These are phyloP conservation scores for Capreolus pygargus DNA, from an alignment of 2,113 vertebrate species.

Conservation along the genomic window DNA sequence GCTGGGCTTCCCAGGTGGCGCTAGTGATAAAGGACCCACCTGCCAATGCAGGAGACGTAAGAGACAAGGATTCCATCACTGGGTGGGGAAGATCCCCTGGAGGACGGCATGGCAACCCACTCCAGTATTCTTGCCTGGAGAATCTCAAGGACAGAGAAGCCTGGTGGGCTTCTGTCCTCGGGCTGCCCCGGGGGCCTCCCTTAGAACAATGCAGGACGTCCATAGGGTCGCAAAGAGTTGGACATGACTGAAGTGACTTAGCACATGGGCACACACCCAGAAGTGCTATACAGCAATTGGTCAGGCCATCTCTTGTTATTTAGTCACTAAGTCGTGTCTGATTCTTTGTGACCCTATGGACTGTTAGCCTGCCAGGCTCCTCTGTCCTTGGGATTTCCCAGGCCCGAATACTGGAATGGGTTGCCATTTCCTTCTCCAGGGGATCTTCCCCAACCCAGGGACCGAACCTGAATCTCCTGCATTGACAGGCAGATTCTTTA, in stretches of 20 bases:
- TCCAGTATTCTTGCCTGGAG: background rate
- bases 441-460: background rate
- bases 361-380: background rate
- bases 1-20: background rate
- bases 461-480: background rate
- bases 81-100: background rate
- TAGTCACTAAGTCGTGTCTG: background rate
- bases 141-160: background rate
- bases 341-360: background rate
- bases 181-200: too few species aligned
- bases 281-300: background rate
- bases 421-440: background rate
- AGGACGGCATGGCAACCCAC: background rate
- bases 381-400: background rate
- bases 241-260: background rate
- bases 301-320: background rate
- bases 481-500: background rate
- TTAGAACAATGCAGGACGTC: too few species aligned
- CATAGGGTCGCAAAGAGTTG: background rate
- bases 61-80: background rate
- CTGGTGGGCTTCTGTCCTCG: background rate
- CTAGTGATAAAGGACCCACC: background rate
- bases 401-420: background rate
- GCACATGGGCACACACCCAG: background rate
- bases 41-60: background rate